A percentile compares a stretch with the other conserved stretches of the same genome.
These are phyloP conservation scores for Nibea albiflora DNA, from an alignment of 2,113 vertebrate genomes.

Conservation along the genomic window DNA sequence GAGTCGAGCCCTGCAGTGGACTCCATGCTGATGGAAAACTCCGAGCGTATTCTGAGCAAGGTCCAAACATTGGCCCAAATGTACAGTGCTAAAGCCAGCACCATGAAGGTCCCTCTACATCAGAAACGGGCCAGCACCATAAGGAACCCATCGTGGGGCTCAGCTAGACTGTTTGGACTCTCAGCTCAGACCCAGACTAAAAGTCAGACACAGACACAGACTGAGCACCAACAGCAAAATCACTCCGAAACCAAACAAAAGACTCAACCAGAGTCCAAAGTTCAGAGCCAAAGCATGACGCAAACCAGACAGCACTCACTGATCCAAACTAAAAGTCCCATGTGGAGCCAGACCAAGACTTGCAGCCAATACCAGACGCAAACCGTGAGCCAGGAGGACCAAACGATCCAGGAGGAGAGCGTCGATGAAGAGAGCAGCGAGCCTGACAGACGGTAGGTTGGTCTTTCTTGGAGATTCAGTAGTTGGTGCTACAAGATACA, in stretches of 20 bases:
- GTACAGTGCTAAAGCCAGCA: constrained; percentile 87
- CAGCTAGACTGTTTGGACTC: constrained; percentile 9
- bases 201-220: background rate
- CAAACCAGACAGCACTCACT: constrained; percentile 2
- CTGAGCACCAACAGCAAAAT: background rate
- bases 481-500: background rate
- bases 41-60: constrained; percentile 87
- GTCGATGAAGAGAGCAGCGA: constrained; percentile 8
- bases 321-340: constrained; percentile 16
- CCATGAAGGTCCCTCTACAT: constrained; percentile 84
- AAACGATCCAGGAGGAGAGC: constrained; percentile 23
- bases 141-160: constrained; percentile 17
- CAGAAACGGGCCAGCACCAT: constrained; percentile 69
- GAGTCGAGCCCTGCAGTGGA: constrained; percentile 74
- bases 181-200: background rate
- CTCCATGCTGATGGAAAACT: constrained; percentile 81
- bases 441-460: constrained; percentile 30
- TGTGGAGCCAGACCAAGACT: background rate
- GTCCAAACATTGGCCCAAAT: constrained; percentile 91
- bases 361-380: constrained; percentile 26
- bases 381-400: background rate
- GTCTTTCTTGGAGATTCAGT: background rate
- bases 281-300: background rate
- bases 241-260: background rate
- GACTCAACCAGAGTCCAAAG: constrained; percentile 9